These are phyloP conservation scores for Watsonalla binaria DNA, from an alignment of 2,888 invertebrate genomes.

Conservation along the genomic window DNA sequence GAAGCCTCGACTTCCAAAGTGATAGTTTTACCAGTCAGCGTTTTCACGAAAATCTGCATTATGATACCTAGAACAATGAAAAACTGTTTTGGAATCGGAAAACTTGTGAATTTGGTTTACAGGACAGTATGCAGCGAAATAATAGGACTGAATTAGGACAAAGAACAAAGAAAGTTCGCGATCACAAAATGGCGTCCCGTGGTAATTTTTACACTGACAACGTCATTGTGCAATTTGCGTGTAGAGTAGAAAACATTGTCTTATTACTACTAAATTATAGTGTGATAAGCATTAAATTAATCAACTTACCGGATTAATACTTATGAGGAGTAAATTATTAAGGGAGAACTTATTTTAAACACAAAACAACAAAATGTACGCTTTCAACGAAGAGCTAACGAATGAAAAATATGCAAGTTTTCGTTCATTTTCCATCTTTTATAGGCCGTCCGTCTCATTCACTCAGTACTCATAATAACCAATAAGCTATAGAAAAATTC, in stretches of 20 bases:
- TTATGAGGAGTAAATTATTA: not conserved
- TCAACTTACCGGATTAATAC: constrained; percentile 1
- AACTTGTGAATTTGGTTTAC: constrained; percentile 36
- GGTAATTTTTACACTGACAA: constrained; percentile 14
- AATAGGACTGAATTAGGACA: constrained; percentile 19
- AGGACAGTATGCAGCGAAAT: constrained; percentile 7
- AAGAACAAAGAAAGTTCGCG: constrained; percentile 64
- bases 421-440: too few relatives aligned
- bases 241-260: not conserved
- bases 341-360: not conserved
- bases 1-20: constrained; percentile 57
- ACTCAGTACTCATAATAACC: too few relatives aligned
- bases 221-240: constrained; percentile 14
- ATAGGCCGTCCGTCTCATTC: too few relatives aligned
- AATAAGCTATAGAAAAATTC: too few relatives aligned
- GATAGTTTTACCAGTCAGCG: constrained; percentile 60
- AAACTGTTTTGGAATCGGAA: constrained; percentile 21
- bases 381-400: not conserved
- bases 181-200: constrained; percentile 66
- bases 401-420: not conserved
- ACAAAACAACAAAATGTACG: not conserved
- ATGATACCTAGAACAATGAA: constrained; percentile 50
- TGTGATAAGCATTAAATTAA: not conserved
- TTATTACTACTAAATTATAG: too few relatives aligned
- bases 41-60: constrained; percentile 62